These are phyloP conservation scores for Propithecus perrieri DNA, from an alignment of 2,797 vertebrate genomes.

Conservation along the genomic window DNA sequence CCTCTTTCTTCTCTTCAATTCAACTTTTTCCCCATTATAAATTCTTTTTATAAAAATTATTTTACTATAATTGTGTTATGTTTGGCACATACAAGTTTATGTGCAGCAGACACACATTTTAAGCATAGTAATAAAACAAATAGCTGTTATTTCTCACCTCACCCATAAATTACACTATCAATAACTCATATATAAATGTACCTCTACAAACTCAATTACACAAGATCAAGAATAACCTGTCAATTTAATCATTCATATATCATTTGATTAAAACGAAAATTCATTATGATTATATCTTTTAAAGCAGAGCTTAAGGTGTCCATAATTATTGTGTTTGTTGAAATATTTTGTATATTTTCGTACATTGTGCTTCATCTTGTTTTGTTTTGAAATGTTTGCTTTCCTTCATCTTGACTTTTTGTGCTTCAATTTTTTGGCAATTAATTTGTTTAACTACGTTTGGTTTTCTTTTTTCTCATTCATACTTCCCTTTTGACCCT, in stretches of 20 bases:
- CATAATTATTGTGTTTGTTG: not conserved
- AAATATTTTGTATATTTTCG: not conserved
- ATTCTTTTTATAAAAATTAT: not conserved
- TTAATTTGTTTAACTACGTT: not conserved
- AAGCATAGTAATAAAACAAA: not conserved
- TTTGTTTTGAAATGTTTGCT: not conserved
- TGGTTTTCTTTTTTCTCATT: not conserved
- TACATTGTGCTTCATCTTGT: not conserved
- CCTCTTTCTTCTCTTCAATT: not conserved
- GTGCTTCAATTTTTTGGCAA: not conserved
- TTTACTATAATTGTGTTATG: not conserved
- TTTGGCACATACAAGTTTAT: not conserved
- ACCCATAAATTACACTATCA: not conserved
- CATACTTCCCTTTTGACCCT: not conserved
- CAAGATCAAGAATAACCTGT: not conserved
- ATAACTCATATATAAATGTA: not conserved
- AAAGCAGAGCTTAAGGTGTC: not conserved
- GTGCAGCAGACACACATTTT: not conserved
- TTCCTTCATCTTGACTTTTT: not conserved
- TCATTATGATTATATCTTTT: not conserved
- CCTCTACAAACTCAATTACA: not conserved
- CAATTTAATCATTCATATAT: too few species aligned
- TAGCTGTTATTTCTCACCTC: not conserved
- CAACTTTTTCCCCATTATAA: not conserved
- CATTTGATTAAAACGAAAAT: not conserved